Conservation (phyloP, 2,797 vertebrate genomes). For the Characodon lateralis region DNA sequence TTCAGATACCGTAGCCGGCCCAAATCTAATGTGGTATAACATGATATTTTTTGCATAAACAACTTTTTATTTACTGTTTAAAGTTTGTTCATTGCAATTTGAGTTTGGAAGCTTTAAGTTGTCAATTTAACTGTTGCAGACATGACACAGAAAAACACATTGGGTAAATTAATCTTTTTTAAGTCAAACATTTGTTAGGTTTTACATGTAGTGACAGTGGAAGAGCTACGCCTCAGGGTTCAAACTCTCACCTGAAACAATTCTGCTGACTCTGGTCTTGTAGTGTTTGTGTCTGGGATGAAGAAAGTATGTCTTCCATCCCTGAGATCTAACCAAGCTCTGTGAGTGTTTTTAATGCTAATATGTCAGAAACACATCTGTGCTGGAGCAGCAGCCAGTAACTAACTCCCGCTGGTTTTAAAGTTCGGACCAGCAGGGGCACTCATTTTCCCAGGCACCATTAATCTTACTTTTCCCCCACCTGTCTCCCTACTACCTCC, state of each 20-base stretch:
- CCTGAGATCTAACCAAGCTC: slow-evolving; percentile 31
- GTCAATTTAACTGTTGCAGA: background rate
- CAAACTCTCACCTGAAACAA: slow-evolving; percentile 43
- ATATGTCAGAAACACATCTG: slow-evolving; percentile 54
- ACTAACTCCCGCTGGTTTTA: slow-evolving; percentile 73
- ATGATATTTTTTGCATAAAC: background rate
- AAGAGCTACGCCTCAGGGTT: slow-evolving; percentile 29
- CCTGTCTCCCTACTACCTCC: slow-evolving; percentile 73
- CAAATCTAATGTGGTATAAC: background rate
- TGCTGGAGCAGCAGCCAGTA: slow-evolving; percentile 65
- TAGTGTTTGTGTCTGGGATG: slow-evolving; percentile 22
- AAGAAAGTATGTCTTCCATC: slow-evolving; percentile 23
- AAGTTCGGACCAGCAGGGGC: slow-evolving; percentile 70
- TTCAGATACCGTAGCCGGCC: background rate
- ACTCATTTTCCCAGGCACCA: slow-evolving; percentile 74
- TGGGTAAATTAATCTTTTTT: slow-evolving; percentile 26
- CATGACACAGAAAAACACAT: slow-evolving; percentile 7
- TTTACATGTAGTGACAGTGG: slow-evolving; percentile 34
- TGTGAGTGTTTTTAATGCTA: slow-evolving; percentile 59
- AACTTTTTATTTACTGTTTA: background rate
- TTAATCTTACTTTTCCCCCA: slow-evolving; percentile 80
- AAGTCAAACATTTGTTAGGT: slow-evolving; percentile 21
- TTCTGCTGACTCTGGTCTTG: slow-evolving; percentile 39
- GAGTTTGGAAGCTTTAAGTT: background rate
- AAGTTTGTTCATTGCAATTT: background rate